Conservation (phyloP, 2,888 invertebrate genomes). For the Lysandra coridon region DNA sequence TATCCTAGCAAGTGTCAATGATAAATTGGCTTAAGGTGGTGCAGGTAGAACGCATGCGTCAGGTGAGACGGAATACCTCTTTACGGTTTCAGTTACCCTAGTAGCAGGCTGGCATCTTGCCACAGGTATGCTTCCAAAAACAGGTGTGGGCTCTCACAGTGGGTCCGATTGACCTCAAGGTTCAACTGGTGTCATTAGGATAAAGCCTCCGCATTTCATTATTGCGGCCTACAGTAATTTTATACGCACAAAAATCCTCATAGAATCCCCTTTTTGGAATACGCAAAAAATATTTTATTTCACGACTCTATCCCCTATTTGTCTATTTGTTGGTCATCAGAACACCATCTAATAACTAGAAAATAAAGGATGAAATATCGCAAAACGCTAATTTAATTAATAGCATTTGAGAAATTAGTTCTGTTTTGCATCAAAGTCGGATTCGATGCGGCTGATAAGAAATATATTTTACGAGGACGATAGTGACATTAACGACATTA, state of each 20-base stretch:
- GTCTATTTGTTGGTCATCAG: neutral
- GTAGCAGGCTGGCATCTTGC: conserved; percentile 79
- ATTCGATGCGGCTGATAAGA: conserved; percentile 9
- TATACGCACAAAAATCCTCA: neutral
- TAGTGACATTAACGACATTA: neutral
- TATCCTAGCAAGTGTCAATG: conserved; percentile 45
- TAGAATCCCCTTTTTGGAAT: neutral
- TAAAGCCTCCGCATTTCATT: neutral
- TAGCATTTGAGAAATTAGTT: neutral
- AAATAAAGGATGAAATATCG: neutral
- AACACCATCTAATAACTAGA: neutral
- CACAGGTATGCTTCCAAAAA: conserved; percentile 77
- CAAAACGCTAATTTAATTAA: neutral
- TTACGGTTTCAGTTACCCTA: conserved; percentile 57
- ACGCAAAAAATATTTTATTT: too few relatives aligned
- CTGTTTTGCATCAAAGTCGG: neutral
- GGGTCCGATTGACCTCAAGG: conserved; percentile 55
- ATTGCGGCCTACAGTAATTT: neutral
- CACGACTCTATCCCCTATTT: too few relatives aligned
- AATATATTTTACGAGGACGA: conserved; percentile 9
- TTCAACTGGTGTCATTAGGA: conserved; percentile 45
- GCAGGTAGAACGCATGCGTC: conserved; percentile 76
- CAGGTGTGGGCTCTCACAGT: conserved; percentile 63
- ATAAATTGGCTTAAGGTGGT: conserved; percentile 60
- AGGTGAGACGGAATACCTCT: conserved; percentile 61